Conservation (phyloP, 2,113 vertebrate species). For the Lagopus leucura region DNA sequence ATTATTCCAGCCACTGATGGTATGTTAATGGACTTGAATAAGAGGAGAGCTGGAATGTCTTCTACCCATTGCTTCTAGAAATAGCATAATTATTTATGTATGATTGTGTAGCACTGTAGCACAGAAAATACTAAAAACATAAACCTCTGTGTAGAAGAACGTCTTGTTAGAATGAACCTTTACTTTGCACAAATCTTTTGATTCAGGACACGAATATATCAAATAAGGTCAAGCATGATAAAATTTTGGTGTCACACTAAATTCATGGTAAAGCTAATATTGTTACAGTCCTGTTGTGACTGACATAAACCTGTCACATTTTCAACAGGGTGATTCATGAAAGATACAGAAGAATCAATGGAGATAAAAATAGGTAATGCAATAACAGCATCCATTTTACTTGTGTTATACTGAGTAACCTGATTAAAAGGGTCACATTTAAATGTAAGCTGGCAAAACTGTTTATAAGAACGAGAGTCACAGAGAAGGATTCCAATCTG, state of each 20-base stretch:
- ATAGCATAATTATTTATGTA: neutral
- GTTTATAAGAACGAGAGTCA: neutral
- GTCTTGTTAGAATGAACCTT: neutral
- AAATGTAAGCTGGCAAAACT: neutral
- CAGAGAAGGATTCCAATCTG: neutral
- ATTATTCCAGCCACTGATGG: neutral
- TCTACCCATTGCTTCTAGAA: neutral
- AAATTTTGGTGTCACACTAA: conserved; percentile 6
- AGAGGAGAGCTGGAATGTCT: neutral
- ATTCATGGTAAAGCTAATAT: conserved; percentile 37
- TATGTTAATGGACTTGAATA: neutral
- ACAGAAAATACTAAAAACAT: neutral
- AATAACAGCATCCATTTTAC: neutral
- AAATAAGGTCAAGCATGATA: conserved; percentile 53
- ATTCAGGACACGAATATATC: neutral
- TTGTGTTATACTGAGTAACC: conserved; percentile 11
- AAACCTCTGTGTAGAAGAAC: neutral
- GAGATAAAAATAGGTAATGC: conserved; percentile 25
- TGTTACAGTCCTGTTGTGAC: conserved; percentile 38
- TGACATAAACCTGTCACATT: conserved; percentile 48
- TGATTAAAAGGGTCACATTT: neutral
- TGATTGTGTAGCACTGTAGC: neutral
- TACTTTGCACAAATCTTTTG: neutral
- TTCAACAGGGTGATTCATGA: conserved; percentile 32
- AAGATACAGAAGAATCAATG: conserved; percentile 34